These are phyloP conservation scores for Pipistrellus nathusii DNA, from an alignment of 2,797 vertebrate species.

Conservation along the genomic window DNA sequence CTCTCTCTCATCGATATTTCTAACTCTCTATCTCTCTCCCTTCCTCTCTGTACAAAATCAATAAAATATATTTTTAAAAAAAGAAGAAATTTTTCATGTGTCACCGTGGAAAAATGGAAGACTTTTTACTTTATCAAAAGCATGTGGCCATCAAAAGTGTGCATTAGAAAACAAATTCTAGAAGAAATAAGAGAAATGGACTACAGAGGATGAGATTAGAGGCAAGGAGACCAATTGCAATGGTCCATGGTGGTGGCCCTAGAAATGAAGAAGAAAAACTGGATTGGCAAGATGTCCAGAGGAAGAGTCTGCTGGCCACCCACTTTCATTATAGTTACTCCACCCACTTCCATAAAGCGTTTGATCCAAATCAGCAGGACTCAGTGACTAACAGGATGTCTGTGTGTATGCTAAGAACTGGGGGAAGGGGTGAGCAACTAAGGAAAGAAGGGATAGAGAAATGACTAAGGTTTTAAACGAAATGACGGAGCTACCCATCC, in stretches of 20 bases:
- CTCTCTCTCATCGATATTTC: too few relatives aligned
- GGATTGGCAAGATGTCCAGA: conserved; percentile 34
- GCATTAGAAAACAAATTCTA: conserved; percentile 27
- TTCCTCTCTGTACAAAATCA: too few relatives aligned
- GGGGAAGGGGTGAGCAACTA: conserved; percentile 55
- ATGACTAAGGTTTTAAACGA: conserved; percentile 70
- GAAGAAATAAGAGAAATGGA: background rate
- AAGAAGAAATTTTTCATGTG: background rate
- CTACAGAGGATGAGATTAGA: background rate
- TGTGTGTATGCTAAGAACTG: background rate
- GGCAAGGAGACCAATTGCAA: background rate
- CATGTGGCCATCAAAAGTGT: background rate
- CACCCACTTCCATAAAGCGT: conserved; percentile 71
- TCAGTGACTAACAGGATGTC: conserved; percentile 77
- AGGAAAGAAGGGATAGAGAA: conserved; percentile 68
- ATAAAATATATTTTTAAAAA: too few relatives aligned
- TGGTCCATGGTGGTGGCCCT: background rate
- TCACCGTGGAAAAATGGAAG: background rate
- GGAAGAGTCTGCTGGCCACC: background rate
- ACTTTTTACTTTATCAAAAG: conserved; percentile 33
- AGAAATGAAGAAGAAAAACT: conserved; percentile 53
- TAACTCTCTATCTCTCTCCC: too few relatives aligned
- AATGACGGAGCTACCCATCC: conserved; percentile 5
- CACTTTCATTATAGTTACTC: background rate
- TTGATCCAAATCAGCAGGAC: conserved; percentile 69